These are phyloP conservation scores for Pediacus dermestoides DNA, from an alignment of 2,888 invertebrate genomes.

Conservation along the genomic window DNA sequence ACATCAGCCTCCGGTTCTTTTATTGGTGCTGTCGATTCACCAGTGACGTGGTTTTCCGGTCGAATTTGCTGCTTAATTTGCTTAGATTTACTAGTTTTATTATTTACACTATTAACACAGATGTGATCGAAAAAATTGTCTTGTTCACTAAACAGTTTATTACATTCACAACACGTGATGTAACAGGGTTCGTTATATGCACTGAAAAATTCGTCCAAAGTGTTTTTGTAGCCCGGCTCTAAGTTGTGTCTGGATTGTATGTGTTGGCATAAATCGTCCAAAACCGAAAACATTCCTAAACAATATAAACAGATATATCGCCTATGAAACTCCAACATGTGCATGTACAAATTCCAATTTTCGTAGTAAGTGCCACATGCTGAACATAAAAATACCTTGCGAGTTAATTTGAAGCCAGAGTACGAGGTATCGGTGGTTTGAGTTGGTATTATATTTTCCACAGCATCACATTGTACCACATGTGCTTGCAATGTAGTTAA, in stretches of 20 bases:
- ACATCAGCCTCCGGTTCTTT: slow-evolving; percentile 10
- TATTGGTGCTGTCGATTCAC: slow-evolving; percentile 30
- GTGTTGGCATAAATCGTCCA: slow-evolving; percentile 75
- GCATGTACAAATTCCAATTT: slow-evolving; percentile 81
- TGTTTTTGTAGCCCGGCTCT: slow-evolving; percentile 64
- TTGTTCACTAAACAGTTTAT: slow-evolving; percentile 71
- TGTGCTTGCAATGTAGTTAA: slow-evolving; percentile 67
- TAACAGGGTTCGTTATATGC: slow-evolving; percentile 67
- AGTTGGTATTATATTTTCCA: slow-evolving; percentile 27
- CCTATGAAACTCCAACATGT: slow-evolving; percentile 79
- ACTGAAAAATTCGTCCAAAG: slow-evolving; percentile 64
- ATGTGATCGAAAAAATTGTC: slow-evolving; percentile 74
- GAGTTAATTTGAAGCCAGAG: slow-evolving; percentile 62
- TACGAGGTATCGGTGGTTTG: slow-evolving; percentile 48
- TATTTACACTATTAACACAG: slow-evolving; percentile 49
- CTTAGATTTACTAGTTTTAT: slow-evolving; percentile 24
- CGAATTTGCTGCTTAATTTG: slow-evolving; percentile 31
- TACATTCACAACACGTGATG: slow-evolving; percentile 77
- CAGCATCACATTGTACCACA: slow-evolving; percentile 57
- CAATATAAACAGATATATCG: slow-evolving; percentile 81
- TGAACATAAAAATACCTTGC: slow-evolving; percentile 77
- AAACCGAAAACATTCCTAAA: slow-evolving; percentile 75
- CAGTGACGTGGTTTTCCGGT: slow-evolving; percentile 41
- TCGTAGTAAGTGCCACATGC: slow-evolving; percentile 82
- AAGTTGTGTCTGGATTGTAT: slow-evolving; percentile 75